Base-by-base conservation (phyloP, 2,797 vertebrate species). In the Cephalopachus bancanus region DNA sequence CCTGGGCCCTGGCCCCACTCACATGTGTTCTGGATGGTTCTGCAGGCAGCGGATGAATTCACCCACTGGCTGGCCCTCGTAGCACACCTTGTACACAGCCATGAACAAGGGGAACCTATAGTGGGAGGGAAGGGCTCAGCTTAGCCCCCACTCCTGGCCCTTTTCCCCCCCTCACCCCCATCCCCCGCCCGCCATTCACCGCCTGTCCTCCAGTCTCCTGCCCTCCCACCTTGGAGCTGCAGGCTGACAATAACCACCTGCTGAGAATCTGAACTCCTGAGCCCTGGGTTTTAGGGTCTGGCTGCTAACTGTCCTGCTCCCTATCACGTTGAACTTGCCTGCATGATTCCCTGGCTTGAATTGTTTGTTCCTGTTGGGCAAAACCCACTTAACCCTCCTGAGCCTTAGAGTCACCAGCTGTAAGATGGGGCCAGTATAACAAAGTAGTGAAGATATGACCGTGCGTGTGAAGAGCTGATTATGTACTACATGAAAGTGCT, bases 81-180 rank as follows among this genome's bases (percentile, higher is more conserved):
- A 99, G 98, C 99, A 99, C 98, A 99, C 99, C 98, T 98, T 98
- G 96, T 99, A 99, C 62, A 99, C 98, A 0, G 99, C 99, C 2
- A 98, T 99, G 98, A 99, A 99, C 87, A 99, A 98, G 55, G 99
- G 99, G 97, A 99, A 99, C 98, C 99, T 99, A 91, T 93, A 94
- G 14, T 15, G 19, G 53, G 10, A 53, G 1, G 37, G 22, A 91
- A 11, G 62, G 37, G 71, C 51, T 51, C 7, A 15, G 30, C 10
- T 67, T 65, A 85, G 69, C 24, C 28, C 74, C 17, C 3, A 28
- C 44, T 55, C 75, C 22, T 10, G 10, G 30, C 14, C n/a, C 5
- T 5, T 26, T 71, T 44, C 16, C 17, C n/a, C 7, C 44, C 44
- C 3, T 5, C 3, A 3, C 44, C 44, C 44, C 44, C 44, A 44